Base-by-base conservation (phyloP, 2,888 invertebrate species). In the Sarcophaga rosellei region DNA sequence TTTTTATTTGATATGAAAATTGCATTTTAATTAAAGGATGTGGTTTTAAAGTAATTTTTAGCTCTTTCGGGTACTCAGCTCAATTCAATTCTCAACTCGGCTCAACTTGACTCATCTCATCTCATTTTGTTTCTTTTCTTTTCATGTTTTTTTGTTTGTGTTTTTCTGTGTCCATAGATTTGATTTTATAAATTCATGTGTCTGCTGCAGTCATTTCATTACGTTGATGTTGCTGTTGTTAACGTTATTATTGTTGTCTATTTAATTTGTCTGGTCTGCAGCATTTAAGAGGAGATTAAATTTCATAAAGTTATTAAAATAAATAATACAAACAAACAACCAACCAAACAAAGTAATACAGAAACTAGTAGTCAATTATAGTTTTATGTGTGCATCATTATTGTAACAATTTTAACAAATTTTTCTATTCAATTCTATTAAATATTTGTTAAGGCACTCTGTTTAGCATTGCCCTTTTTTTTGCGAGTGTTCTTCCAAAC, bases 21-120 rank as follows among this genome's bases (percentile, higher is more conserved):
- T 84, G 75, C 81, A 75, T 86, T 86, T 86, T 86, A 86, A 86
- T 86, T 86, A 84, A 81, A 84, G 81, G 78, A 84, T 84, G 84
- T 63, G 86, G 84, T 76, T 84, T 79, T 66, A 75, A 53, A 75
- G 81, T 77, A 83, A 80, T 77, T 81, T 81, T 62, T 47, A 47
- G 62, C 62, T 59, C 35, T 66, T 66, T 66, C 17, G 17, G 17
- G 17, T 12, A 35, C 35, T 35, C 35, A 35, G 10, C 35, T 35
- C 35, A 35, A 35, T 0, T 35, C 35, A 47, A 47, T 2, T 47
- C 53, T 53, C 15, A 0, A 35, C 35, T 35, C 35, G 0, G 10
- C 35, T 35, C 8, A 10, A 35, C 35, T 35, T 2, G 35, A 35
- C 35, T 35, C 8, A 8, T 1, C 8, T 35, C 35, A 10, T 35